phyloP scores from a whole-genome alignment of 2,888 invertebrate genomes.

The Limnephilus rhombicus region DNA sequence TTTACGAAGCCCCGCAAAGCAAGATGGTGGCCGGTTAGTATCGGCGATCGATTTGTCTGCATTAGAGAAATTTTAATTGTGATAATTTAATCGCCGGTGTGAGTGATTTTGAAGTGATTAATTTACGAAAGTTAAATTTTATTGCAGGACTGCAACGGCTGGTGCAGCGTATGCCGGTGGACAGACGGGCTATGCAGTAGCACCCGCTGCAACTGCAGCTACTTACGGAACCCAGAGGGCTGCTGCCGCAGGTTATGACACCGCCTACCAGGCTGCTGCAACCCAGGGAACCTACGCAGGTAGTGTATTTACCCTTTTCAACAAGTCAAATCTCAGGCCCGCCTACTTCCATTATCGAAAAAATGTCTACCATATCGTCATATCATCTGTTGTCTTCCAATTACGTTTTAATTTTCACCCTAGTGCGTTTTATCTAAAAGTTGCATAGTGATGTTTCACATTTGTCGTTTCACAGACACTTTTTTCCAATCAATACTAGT shows the following conservation, averaged over 20 bases:
- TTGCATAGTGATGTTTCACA: not conserved
- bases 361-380: not conserved
- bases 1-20: conserved; percentile 56
- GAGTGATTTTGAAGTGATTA: not conserved
- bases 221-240: conserved; percentile 91
- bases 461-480: not conserved
- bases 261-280: conserved; percentile 89
- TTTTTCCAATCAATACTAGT: not conserved
- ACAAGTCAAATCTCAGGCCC: not conserved
- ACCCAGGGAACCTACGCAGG: conserved; percentile 84
- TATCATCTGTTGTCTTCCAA: not conserved
- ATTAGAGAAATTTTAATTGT: conserved; percentile 13
- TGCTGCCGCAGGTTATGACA: conserved; percentile 88
- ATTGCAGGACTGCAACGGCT: conserved; percentile 82
- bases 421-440: not conserved
- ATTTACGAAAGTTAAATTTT: conserved; percentile 15
- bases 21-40: conserved; percentile 60
- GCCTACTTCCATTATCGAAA: not conserved
- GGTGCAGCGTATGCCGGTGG: conserved; percentile 91
- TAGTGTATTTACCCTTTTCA: conserved; percentile 66
- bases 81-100: not conserved
- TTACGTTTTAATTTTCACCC: not conserved
- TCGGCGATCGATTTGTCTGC: conserved; percentile 59
- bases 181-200: conserved; percentile 91
- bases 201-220: conserved; percentile 88